These are phyloP conservation scores for Pilophorus perplexus DNA, from an alignment of 2,888 invertebrate genomes.

Conservation along the genomic window DNA sequence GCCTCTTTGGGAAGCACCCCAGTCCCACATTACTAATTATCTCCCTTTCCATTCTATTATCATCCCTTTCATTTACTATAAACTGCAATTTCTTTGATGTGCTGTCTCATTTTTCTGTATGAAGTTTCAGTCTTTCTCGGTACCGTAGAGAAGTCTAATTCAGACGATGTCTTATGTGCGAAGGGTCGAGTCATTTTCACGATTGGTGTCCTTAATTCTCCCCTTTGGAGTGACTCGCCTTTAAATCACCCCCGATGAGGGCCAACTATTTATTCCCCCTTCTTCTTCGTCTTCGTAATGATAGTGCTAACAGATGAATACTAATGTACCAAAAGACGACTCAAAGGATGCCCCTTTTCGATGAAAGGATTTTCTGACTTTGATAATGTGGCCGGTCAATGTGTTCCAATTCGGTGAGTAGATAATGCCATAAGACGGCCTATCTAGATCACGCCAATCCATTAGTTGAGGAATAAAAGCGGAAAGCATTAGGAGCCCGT, in stretches of 20 bases:
- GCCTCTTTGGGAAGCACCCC: conserved; percentile 14
- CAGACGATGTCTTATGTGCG: neutral
- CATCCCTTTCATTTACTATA: conserved; percentile 23
- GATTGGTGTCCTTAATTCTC: neutral
- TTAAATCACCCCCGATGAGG: no score
- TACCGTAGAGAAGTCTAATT: no score
- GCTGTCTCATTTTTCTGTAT: neutral
- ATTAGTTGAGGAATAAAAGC: no score
- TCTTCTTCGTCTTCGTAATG: neutral
- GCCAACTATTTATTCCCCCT: conserved; percentile 1
- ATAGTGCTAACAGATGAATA: conserved; percentile 8
- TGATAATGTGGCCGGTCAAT: no score
- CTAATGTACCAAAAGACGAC: no score
- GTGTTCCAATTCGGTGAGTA: no score
- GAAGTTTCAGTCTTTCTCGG: neutral
- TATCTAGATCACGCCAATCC: no score
- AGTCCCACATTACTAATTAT: conserved; percentile 17
- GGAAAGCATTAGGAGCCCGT: no score
- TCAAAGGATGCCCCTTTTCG: no score
- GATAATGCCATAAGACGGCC: no score
- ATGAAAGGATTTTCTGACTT: no score
- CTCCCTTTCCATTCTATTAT: conserved; percentile 26
- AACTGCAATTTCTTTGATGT: conserved; percentile 12
- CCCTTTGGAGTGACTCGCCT: neutral
- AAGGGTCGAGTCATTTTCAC: neutral